A percentile compares a stretch with the other conserved stretches of the same genome.
Conservation (phyloP, 2,888 invertebrate species). For the Heteromurus nitidus region DNA sequence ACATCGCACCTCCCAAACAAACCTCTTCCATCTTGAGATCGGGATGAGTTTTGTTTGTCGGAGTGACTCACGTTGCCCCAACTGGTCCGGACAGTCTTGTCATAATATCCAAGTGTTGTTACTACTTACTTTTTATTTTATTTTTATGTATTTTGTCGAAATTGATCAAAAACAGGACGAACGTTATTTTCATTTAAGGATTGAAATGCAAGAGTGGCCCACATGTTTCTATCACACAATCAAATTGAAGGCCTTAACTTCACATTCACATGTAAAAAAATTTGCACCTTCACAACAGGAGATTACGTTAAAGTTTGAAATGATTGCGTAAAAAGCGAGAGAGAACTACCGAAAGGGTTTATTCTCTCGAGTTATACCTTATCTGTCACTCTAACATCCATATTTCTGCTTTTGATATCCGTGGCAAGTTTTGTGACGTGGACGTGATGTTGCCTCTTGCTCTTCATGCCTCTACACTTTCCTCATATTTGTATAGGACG, state of each 20-base stretch:
- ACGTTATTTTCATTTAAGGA: too few relatives aligned
- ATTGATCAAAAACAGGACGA: too few relatives aligned
- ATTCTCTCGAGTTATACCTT: constrained; percentile 45
- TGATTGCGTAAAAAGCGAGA: not conserved
- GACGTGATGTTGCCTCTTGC: constrained; percentile 70
- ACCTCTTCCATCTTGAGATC: too few relatives aligned
- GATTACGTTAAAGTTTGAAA: too few relatives aligned
- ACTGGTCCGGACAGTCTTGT: too few relatives aligned
- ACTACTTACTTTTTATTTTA: too few relatives aligned
- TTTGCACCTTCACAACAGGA: too few relatives aligned
- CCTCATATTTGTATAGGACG: not conserved
- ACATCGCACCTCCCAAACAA: not conserved
- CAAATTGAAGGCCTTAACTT: not conserved
- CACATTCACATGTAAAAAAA: too few relatives aligned
- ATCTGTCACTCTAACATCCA: constrained; percentile 72
- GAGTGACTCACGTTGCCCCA: constrained; percentile 21
- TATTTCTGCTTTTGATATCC: constrained; percentile 71
- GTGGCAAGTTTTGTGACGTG: constrained; percentile 69
- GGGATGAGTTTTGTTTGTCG: not conserved
- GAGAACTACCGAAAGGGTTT: constrained; percentile 41
- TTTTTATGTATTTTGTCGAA: too few relatives aligned
- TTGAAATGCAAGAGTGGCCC: not conserved
- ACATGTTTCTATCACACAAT: not conserved
- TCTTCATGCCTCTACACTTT: too few relatives aligned
- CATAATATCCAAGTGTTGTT: too few relatives aligned